Evolutionary conservation across 2,797 vertebrate species (phyloP).

Genomic region (Scolopax rusticola): DNA sequence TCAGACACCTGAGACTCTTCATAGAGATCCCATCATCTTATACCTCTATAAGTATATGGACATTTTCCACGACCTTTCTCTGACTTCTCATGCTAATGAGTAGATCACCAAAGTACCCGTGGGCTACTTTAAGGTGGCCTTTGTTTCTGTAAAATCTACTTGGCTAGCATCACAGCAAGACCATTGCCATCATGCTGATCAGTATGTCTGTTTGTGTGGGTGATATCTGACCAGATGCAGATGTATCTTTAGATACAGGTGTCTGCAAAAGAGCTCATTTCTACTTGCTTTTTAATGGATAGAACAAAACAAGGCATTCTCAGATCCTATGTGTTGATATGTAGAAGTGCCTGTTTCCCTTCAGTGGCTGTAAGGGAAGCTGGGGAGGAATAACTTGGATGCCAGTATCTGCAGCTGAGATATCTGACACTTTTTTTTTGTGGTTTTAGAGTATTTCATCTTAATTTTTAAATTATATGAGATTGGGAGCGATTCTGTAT

Average conservation of each 20-base stretch:
- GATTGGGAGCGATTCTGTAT: background rate
- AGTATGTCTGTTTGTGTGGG: background rate
- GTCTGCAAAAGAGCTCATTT: background rate
- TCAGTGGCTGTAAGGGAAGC: background rate
- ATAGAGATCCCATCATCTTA: background rate
- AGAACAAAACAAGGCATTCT: background rate
- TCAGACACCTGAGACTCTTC: background rate
- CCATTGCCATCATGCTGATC: background rate
- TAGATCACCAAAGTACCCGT: background rate
- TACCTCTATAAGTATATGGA: background rate
- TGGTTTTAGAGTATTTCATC: background rate
- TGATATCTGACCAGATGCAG: background rate
- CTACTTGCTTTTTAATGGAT: background rate
- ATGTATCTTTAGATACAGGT: background rate
- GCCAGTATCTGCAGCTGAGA: background rate
- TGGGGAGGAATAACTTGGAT: background rate
- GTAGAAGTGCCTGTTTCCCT: background rate
- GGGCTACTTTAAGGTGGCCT: background rate
- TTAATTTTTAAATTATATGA: background rate
- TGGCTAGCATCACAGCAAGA: background rate
- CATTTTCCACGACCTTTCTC: background rate
- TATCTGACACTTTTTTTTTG: background rate
- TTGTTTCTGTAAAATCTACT: background rate
- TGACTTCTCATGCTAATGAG: background rate
- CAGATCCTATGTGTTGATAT: fast-evolving